phyloP scores from a whole-genome alignment of 2,113 vertebrate species.

The Malurus alboscapulatus region DNA sequence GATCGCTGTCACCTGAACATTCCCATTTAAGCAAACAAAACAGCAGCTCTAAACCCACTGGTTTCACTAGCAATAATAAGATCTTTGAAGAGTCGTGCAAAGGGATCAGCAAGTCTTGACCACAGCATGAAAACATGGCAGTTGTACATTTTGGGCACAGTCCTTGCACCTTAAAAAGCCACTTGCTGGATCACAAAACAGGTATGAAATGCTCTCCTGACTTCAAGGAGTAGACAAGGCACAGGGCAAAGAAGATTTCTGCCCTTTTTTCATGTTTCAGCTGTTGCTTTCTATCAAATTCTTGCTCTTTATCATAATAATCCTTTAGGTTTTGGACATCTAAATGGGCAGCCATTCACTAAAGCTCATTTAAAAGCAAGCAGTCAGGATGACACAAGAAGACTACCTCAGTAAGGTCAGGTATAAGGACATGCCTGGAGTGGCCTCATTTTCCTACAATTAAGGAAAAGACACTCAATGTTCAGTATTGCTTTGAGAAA shows the following conservation, averaged over 20 bases:
- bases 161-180: background rate
- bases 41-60: background rate
- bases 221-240: background rate
- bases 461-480: background rate
- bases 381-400: background rate
- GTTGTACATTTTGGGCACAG: background rate
- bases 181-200: background rate
- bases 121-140: background rate
- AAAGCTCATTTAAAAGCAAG: background rate
- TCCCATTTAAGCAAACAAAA: background rate
- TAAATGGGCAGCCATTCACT: background rate
- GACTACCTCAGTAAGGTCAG: conserved; percentile 16
- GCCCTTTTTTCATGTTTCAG: background rate
- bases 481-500: background rate
- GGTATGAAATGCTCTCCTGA: background rate
- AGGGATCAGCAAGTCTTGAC: background rate
- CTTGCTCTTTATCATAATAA: background rate
- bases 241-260: background rate
- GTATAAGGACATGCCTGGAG: background rate
- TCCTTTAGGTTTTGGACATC: background rate
- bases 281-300: background rate
- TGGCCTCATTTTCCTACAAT: background rate
- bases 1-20: background rate
- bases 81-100: background rate
- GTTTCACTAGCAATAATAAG: background rate